A percentile compares a stretch with the other conserved stretches of the same genome.
phyloP scores from a whole-genome alignment of 2,888 invertebrate genomes.

The Erannis defoliaria region DNA sequence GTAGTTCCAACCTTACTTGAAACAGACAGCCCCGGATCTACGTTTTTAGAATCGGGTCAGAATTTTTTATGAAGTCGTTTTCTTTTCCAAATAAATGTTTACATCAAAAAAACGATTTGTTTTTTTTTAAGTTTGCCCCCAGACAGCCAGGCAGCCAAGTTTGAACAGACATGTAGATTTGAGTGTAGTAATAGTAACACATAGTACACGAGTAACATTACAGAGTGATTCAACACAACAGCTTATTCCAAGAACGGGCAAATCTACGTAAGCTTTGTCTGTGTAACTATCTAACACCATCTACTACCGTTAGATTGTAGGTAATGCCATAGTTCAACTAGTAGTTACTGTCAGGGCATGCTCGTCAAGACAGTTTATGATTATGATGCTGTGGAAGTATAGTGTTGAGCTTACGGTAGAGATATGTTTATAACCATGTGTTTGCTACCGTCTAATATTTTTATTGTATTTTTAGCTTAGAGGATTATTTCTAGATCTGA shows the following conservation, averaged over 20 bases:
- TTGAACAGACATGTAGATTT: not conserved
- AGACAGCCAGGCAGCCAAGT: not conserved
- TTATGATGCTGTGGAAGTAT: slow-evolving; percentile 20
- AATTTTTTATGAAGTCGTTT: too few species aligned
- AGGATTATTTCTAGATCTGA: too few species aligned
- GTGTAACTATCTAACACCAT: slow-evolving; percentile 43
- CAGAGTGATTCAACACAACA: slow-evolving; percentile 24
- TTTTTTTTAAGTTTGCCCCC: too few species aligned
- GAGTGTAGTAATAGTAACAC: not conserved
- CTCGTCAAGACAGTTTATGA: slow-evolving; percentile 21
- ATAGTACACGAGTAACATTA: slow-evolving; percentile 4
- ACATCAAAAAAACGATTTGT: too few species aligned
- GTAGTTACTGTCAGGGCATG: slow-evolving; percentile 14
- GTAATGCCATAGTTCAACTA: slow-evolving; percentile 12
- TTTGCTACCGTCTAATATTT: not conserved
- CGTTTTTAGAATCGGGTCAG: too few species aligned
- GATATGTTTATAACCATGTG: not conserved
- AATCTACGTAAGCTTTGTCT: slow-evolving; percentile 44
- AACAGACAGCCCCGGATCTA: too few species aligned
- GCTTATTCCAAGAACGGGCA: slow-evolving; percentile 39
- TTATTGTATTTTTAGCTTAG: too few species aligned
- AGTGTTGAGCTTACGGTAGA: slow-evolving; percentile 6
- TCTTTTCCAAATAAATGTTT: too few species aligned
- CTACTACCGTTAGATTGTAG: slow-evolving; percentile 36
- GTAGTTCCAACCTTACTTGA: too few species aligned